Evolutionary conservation across 2,888 invertebrate genomes (phyloP).

Genomic region (Orchestes rusci): DNA sequence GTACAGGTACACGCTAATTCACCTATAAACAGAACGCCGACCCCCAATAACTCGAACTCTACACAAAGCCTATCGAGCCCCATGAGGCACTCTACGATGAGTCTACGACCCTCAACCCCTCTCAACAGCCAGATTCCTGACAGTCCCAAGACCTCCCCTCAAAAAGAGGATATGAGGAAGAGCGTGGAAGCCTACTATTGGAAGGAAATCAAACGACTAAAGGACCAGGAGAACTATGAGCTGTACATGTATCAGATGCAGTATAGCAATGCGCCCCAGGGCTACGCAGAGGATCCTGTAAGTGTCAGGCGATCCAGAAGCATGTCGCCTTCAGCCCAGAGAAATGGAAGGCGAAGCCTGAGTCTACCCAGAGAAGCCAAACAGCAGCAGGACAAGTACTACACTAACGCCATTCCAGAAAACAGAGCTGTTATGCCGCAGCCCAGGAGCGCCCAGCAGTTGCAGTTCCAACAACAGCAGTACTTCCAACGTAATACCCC

Average conservation of each 20-base stretch:
- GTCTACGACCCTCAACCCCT: conserved; percentile 21
- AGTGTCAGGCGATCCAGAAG: conserved; percentile 43
- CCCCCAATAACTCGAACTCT: conserved; percentile 25
- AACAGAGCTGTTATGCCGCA: conserved; percentile 26
- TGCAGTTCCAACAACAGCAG: conserved; percentile 17
- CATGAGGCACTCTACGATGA: conserved; percentile 24
- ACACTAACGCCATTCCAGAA: conserved; percentile 26
- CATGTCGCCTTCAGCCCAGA: conserved; percentile 42
- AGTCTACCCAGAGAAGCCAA: conserved; percentile 38
- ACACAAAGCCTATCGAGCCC: conserved; percentile 27
- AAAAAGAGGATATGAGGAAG: conserved; percentile 51
- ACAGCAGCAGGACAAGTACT: conserved; percentile 9
- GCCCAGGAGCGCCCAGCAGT: conserved; percentile 17
- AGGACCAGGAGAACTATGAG: conserved; percentile 54
- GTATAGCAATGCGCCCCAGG: conserved; percentile 28
- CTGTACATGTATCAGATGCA: conserved; percentile 36
- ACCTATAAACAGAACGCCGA: conserved; percentile 27
- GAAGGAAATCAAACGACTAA: conserved; percentile 59
- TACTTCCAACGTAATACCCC: conserved; percentile 31
- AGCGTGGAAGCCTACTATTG: conserved; percentile 62
- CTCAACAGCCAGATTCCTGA: conserved; percentile 18
- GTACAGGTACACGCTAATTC: conserved; percentile 34
- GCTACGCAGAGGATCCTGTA: conserved; percentile 38
- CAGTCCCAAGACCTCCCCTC: conserved; percentile 36
- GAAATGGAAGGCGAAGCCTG: conserved; percentile 41